These are phyloP conservation scores for Indicator indicator DNA, from an alignment of 2,113 vertebrate genomes.

Conservation along the genomic window DNA sequence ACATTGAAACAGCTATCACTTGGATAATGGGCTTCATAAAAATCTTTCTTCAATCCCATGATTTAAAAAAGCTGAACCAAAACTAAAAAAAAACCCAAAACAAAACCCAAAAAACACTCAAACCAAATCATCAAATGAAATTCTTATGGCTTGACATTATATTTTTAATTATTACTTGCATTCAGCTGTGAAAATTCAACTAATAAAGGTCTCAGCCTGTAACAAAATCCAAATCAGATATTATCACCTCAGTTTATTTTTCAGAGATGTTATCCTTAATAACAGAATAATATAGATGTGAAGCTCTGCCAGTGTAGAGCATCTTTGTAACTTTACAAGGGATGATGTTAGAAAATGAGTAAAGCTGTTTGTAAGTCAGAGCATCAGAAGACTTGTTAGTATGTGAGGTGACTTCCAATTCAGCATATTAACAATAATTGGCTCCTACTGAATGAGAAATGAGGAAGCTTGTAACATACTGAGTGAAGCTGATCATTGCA, in stretches of 20 bases:
- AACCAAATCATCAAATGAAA: rapidly evolving
- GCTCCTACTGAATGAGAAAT: conserved; percentile 25
- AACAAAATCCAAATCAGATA: neutral
- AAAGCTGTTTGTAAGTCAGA: neutral
- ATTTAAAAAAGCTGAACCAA: no score
- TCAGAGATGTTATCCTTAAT: neutral
- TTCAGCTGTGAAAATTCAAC: neutral
- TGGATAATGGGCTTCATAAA: neutral
- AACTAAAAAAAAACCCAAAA: neutral
- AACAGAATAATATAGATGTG: neutral
- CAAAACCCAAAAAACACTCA: no score
- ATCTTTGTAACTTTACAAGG: neutral
- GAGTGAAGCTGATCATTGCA: neutral
- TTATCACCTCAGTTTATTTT: neutral
- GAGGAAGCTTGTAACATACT: neutral
- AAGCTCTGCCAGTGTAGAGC: neutral
- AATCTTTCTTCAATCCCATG: neutral
- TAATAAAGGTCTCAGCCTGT: neutral
- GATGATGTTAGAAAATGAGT: neutral
- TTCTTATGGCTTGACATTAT: neutral
- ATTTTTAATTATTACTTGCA: neutral
- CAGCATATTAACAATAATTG: neutral
- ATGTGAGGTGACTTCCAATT: neutral
- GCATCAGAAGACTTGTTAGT: neutral
- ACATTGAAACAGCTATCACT: neutral